These are phyloP conservation scores for Ptilonorhynchus violaceus DNA, from an alignment of 2,113 vertebrate genomes.

Conservation along the genomic window DNA sequence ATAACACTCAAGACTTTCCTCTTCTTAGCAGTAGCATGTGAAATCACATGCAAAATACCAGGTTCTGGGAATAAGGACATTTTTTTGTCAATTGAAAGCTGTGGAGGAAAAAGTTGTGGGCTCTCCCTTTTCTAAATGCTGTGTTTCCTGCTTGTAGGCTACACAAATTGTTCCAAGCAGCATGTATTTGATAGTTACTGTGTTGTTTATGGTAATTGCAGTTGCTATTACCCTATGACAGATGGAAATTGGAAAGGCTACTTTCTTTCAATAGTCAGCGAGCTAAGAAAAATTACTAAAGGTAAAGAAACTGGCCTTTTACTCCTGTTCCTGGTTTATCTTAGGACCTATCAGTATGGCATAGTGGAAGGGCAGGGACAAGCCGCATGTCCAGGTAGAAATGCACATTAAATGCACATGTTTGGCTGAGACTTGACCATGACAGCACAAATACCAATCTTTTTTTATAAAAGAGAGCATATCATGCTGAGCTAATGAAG, in stretches of 20 bases:
- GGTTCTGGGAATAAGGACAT: background rate
- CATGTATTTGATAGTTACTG: background rate
- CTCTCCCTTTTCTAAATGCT: background rate
- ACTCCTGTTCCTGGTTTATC: background rate
- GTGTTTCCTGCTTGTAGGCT: background rate
- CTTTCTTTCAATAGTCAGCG: background rate
- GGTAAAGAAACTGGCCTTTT: background rate
- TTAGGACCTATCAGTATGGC: background rate
- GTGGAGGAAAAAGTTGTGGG: background rate
- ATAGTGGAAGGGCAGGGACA: background rate
- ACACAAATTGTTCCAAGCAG: background rate
- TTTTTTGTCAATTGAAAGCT: background rate
- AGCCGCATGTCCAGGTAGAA: background rate
- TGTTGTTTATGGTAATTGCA: background rate
- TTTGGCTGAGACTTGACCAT: background rate
- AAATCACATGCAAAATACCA: background rate
- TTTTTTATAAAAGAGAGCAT: background rate
- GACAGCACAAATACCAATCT: background rate
- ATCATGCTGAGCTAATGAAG: background rate
- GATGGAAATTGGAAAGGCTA: background rate
- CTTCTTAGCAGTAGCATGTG: background rate
- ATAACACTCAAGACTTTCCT: background rate
- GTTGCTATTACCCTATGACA: background rate
- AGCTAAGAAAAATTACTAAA: background rate
- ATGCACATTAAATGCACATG: background rate